phyloP scores from a whole-genome alignment of 2,797 vertebrate species.

The Oreortyx pictus region DNA sequence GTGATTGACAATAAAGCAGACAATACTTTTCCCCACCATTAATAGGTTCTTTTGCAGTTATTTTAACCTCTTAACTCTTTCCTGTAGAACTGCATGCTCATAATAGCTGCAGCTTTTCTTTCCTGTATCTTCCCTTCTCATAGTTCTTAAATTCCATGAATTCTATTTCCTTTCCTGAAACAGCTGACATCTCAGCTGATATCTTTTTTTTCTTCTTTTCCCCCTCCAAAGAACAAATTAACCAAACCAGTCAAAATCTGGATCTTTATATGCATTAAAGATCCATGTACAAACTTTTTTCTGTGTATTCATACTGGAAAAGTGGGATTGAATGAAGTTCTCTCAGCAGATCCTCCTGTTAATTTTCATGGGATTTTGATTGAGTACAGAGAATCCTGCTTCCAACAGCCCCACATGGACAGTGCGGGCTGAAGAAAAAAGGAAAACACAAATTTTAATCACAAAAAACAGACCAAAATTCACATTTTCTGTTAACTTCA shows the following conservation, averaged over 20 bases:
- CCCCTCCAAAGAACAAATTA: background rate
- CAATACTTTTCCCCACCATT: background rate
- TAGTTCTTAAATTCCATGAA: background rate
- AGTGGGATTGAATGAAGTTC: background rate
- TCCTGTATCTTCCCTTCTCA: background rate
- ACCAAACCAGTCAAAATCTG: background rate
- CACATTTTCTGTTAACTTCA: background rate
- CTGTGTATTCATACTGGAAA: background rate
- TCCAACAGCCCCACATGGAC: background rate
- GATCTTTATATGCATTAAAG: rapidly evolving
- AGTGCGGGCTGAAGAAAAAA: background rate
- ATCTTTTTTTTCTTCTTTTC: background rate
- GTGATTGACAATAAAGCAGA: background rate
- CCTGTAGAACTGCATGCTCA: background rate
- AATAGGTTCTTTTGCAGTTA: background rate
- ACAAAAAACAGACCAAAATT: background rate
- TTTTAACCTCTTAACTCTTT: background rate
- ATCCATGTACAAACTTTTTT: background rate
- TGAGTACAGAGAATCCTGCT: background rate
- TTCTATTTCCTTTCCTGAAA: background rate
- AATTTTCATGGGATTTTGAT: background rate
- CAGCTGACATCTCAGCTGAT: background rate
- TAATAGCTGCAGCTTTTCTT: background rate
- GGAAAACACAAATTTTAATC: background rate
- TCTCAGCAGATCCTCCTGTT: background rate